Evolutionary conservation across 35 echinoderm and acorn worm species (phyloP).

Genomic region (Apostichopus parvimensis): DNA sequence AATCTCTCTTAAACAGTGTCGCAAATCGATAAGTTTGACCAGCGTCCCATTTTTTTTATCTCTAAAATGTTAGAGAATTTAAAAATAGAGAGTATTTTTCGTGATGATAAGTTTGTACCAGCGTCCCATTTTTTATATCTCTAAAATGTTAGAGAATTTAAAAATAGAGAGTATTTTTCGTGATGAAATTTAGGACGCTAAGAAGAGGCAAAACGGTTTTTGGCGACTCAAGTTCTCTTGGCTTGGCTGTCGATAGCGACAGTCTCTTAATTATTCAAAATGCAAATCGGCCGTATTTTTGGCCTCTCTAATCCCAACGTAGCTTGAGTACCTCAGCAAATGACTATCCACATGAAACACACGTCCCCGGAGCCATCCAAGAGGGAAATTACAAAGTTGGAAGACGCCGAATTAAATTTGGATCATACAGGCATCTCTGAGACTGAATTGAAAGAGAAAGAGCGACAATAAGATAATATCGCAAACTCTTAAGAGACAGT

Average conservation of each 20-base stretch:
- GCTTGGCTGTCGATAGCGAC: not conserved
- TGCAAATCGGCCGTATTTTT: not conserved
- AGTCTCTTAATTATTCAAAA: constrained; percentile 25
- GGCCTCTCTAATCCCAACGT: constrained; percentile 10
- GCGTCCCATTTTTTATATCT: too few relatives aligned
- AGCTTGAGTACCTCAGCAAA: constrained; percentile 45
- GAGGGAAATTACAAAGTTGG: constrained; percentile 13
- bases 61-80: too few relatives aligned
- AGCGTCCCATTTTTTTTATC: too few relatives aligned
- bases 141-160: too few relatives aligned
- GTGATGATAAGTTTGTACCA: too few relatives aligned
- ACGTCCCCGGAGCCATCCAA: constrained; percentile 14
- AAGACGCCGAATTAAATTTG: constrained; percentile 22
- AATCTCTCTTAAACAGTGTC: too few relatives aligned
- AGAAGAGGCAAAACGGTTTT: too few relatives aligned
- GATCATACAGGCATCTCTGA: not conserved
- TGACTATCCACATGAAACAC: not conserved
- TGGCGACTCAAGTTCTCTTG: too few relatives aligned
- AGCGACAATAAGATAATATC: not conserved
- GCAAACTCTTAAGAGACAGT: not conserved
- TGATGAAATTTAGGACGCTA: too few relatives aligned
- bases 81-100: too few relatives aligned
- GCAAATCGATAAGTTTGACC: too few relatives aligned
- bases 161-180: too few relatives aligned
- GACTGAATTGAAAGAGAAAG: not conserved